Base-by-base conservation (phyloP, 1,140 invertebrate genomes). In the Zaprionus davidi region DNA sequence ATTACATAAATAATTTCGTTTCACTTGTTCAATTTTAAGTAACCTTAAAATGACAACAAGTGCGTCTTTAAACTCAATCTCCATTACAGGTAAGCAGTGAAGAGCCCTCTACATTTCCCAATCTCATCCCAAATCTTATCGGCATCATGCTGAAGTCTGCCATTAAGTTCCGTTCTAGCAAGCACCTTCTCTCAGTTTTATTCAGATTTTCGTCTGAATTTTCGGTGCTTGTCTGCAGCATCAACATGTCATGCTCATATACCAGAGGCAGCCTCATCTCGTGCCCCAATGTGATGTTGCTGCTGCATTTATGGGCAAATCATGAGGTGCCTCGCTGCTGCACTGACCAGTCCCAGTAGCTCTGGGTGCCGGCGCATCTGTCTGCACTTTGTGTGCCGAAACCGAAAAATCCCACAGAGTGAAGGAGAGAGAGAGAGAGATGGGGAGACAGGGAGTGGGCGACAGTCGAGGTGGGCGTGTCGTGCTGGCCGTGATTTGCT, bases 241-340 rank as follows among this genome's bases (percentile, higher is more conserved):
- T 60, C 71, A 76, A 71, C 73, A 76, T 76, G 68, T 76, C 74
- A 72, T 57, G 63, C 31, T 63, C 70, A 36, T 31, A 22, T 15
- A 46, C 15, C 46, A 22, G 46, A 49, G 17, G 46, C 17, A 49
- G 7, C 20, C 20, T 11, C 11, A 9, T 28, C 11, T n/a, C 20
- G 17, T 59, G 57, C 51, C 9, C 59, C 22, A 26, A 22, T 28
- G 1, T 12, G 60, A 28, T 71, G 66, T 41, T 69, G 67, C 36
- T 76, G 60, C 55, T 59, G 71, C 87, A 91, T 82, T 91, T 84
- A 87, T 91, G 77, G 76, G 67, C 71, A 87, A 91, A 82, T 91
- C 87, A 91, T 91, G 83, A 87, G 83, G 74, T 79, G 71, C 72
- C 76, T 76, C 71, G 81, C 82, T 91, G 87, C 71, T 91, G 87